A percentile compares a stretch with the other conserved stretches of the same genome.
phyloP scores from a whole-genome alignment of 2,113 vertebrate species.

The Gymnocephalus cernua region DNA sequence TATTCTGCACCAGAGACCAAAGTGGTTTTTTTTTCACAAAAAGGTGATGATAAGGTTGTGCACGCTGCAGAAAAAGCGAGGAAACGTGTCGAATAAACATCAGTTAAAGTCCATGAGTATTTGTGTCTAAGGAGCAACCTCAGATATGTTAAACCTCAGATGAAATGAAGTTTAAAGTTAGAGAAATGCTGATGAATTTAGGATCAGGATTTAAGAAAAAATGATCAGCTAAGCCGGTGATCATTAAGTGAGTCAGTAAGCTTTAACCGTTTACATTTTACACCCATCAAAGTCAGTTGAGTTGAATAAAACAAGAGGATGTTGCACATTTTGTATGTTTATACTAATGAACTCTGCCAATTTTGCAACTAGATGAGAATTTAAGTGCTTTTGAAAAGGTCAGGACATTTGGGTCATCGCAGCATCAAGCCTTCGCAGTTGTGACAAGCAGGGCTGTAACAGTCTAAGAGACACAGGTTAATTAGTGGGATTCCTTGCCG shows the following conservation, averaged over 20 bases:
- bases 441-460: conserved; percentile 62
- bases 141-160: conserved; percentile 7
- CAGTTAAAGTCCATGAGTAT: not conserved
- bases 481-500: conserved; percentile 78
- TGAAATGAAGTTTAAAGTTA: conserved; percentile 2
- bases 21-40: not conserved
- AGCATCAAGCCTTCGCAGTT: conserved; percentile 50
- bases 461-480: conserved; percentile 78
- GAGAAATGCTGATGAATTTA: not conserved
- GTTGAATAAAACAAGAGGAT: not conserved
- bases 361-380: conserved; percentile 62
- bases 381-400: conserved; percentile 76
- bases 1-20: conserved; percentile 16
- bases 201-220: not conserved
- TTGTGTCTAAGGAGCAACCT: not conserved
- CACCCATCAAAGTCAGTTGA: not conserved
- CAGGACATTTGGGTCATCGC: conserved; percentile 54
- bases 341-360: conserved; percentile 59
- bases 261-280: conserved; percentile 17
- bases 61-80: conserved; percentile 1
- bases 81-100: not conserved
- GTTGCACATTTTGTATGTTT: conserved; percentile 29
- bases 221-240: not conserved
- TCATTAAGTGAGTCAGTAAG: not conserved
- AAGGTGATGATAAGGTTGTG: conserved; percentile 10